Conservation (phyloP, 2,888 invertebrate genomes). For the Caenorhabditis sp. region DNA sequence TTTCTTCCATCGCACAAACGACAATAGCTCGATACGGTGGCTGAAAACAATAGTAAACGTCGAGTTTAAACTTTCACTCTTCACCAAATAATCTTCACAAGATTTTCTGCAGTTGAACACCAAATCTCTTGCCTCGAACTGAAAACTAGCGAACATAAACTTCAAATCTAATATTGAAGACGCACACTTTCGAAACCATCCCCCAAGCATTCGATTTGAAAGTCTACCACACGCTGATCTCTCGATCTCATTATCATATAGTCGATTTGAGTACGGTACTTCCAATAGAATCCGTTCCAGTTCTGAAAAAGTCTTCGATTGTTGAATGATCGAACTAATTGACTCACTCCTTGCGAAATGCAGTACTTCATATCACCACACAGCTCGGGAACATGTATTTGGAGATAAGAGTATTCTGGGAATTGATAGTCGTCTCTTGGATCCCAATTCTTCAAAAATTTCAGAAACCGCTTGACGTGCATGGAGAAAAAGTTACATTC, state of each 20-base stretch:
- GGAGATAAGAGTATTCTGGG: background rate
- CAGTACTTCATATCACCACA: background rate
- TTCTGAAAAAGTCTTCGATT: too few species aligned
- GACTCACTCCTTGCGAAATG: background rate
- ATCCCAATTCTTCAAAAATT: background rate
- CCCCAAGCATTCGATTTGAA: background rate
- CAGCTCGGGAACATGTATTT: background rate
- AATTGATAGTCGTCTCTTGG: background rate
- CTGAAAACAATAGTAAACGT: too few species aligned
- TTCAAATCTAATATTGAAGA: background rate
- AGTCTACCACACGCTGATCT: background rate
- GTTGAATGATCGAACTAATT: too few species aligned
- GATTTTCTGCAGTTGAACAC: background rate
- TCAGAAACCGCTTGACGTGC: background rate
- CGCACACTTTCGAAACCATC: background rate
- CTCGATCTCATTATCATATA: background rate
- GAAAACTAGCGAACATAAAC: background rate
- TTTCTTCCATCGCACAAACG: too few species aligned
- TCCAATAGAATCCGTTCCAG: background rate
- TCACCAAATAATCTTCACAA: too few species aligned
- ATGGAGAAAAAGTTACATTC: conserved; percentile 3
- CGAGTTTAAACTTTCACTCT: too few species aligned
- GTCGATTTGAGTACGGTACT: background rate
- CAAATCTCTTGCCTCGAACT: background rate
- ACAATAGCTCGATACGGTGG: too few species aligned